Evolutionary conservation across 2,888 invertebrate genomes (phyloP).

Genomic region (Coleophora deauratella): DNA sequence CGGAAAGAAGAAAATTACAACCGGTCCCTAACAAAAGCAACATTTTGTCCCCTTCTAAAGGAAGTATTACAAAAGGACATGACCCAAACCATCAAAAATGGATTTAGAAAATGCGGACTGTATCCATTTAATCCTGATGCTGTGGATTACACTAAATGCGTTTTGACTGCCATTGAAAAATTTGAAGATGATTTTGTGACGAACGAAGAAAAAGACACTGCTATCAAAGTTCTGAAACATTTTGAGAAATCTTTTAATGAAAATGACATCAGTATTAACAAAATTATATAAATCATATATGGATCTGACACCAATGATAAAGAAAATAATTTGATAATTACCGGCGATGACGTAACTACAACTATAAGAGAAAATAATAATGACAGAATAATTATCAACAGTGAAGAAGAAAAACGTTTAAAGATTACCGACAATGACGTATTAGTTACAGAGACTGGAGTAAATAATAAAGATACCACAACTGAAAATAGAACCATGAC

Average conservation of each 20-base stretch:
- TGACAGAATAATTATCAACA: neutral
- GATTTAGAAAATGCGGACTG: constrained; percentile 5
- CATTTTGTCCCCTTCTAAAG: constrained; percentile 7
- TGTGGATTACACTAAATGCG: constrained; percentile 8
- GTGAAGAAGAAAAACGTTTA: neutral
- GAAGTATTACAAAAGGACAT: constrained; percentile 1
- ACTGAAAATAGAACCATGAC: too few relatives aligned
- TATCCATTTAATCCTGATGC: constrained; percentile 4
- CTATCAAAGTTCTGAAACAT: neutral
- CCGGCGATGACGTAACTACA: neutral
- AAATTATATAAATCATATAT: neutral
- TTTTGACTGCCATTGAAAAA: neutral
- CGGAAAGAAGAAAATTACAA: neutral
- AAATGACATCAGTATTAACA: neutral
- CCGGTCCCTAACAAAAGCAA: constrained; percentile 1
- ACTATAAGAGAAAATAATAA: neutral
- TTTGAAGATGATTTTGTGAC: neutral
- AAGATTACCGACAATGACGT: too few relatives aligned
- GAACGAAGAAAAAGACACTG: neutral
- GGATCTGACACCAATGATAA: neutral
- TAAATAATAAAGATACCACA: too few relatives aligned
- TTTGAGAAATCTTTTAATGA: neutral
- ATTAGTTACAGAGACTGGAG: too few relatives aligned
- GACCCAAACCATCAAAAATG: constrained; percentile 3
- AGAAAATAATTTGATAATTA: neutral